Evolutionary conservation across 2,888 invertebrate species (phyloP), one percentile per base, ranked within the genome.

Genomic region (Drosophila ustulata): DNA sequence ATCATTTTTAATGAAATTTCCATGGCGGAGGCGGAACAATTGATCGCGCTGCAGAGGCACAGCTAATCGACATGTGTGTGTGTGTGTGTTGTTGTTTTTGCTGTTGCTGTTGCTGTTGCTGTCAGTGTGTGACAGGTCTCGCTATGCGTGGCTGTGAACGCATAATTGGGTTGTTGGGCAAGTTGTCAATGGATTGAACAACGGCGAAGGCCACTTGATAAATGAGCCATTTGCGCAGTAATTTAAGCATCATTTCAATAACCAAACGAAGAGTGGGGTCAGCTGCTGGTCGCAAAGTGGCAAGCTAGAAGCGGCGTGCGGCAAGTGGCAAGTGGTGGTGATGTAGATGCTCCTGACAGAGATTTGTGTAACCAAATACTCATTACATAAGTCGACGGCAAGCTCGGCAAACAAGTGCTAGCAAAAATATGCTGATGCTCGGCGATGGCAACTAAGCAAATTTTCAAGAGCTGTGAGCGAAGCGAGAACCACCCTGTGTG

Each of bases 211-310:
- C 77, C 72, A 81, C 73, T 82, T 86, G 88, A 85, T 85, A 88
- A 85, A 85, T 85, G 88, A 85, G 86, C 71, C 88, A 85, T 85
- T 85, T 85, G 83, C 78, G 81, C 83, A 82, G 85, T 88, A 85
- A 88, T 88, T 86, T 88, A 83, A 85, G 85, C 80, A 83, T 81
- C 78, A 74, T 74, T 85, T 80, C 82, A 83, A 82, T 86, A 81
- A 86, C 25, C 63, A 49, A 37, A 4, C 9, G 11, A 18, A 11
- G 1, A 26, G 26, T 59, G 76, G 53, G 58, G 61, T 62, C 63
- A 75, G 67, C 65, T 68, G 66, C 11, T 45, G 57, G 64, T n/a
- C 43, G 57, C 45, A 39, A 47, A 41, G 30, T 30, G 30, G 43
- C n/a, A 50, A 28, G 9, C 30, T 30, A 39, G 18, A 18, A 18